Conservation (phyloP, 2,113 vertebrate genomes). For the Sphaerodactylus townsendi region DNA sequence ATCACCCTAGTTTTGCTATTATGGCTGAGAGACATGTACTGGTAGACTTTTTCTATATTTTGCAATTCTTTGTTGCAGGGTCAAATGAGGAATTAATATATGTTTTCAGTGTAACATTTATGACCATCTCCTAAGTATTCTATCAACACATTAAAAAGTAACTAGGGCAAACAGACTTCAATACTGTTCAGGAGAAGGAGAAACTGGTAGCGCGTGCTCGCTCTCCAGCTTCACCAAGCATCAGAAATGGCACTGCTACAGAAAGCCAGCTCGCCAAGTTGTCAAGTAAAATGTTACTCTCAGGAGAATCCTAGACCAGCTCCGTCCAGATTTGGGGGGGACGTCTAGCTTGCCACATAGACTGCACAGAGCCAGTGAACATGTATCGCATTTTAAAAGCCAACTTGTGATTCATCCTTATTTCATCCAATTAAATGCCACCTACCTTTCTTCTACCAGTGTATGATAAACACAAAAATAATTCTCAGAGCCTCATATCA, state of each 20-base stretch:
- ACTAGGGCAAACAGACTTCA: neutral
- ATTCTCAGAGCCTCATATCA: constrained; percentile 47
- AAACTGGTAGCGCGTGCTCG: neutral
- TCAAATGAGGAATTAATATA: neutral
- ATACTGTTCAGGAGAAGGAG: neutral
- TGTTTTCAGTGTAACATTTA: neutral
- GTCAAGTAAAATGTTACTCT: neutral
- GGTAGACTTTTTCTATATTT: neutral
- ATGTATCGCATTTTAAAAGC: neutral
- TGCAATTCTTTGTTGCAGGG: neutral
- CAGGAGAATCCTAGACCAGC: neutral
- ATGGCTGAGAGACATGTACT: no score
- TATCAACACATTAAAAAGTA: neutral
- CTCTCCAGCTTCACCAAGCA: neutral
- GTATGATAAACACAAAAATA: constrained; percentile 1
- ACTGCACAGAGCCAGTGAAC: neutral
- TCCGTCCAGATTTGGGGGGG: neutral
- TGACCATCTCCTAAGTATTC: neutral
- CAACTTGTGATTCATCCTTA: neutral
- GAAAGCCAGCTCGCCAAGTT: neutral
- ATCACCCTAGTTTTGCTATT: no score
- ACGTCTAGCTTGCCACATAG: neutral
- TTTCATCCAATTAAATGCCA: neutral
- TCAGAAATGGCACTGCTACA: neutral
- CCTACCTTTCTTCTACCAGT: constrained; percentile 13